Evolutionary conservation across 2,113 vertebrate species (phyloP).

Genomic region (Mastomys natalensis): DNA sequence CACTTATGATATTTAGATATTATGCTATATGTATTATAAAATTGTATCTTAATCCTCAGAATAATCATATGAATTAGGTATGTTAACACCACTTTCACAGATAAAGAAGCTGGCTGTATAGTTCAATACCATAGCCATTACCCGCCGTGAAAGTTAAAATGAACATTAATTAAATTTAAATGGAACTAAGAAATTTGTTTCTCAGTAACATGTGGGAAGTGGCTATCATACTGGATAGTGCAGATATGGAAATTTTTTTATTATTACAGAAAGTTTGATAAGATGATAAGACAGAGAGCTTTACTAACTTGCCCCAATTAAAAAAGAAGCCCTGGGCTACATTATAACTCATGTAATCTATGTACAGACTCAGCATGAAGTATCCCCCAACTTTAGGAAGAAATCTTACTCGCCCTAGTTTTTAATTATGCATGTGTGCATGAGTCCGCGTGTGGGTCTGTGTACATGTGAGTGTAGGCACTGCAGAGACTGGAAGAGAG

Average conservation of each 20-base stretch:
- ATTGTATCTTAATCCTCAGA: neutral
- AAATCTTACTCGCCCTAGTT: neutral
- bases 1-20: neutral
- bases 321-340: neutral
- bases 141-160: neutral
- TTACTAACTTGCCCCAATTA: neutral
- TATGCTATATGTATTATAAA: neutral
- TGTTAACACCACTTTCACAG: neutral
- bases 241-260: neutral
- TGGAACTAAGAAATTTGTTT: conserved; percentile 38
- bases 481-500: neutral
- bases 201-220: neutral
- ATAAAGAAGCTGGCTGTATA: neutral
- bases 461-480: neutral
- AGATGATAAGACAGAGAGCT: neutral
- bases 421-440: no score
- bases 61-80: neutral
- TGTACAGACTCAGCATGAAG: neutral
- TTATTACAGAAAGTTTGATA: neutral
- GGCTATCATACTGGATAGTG: neutral
- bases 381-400: neutral
- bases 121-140: neutral
- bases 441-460: neutral
- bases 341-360: neutral
- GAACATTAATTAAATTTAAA: conserved; percentile 18